Conservation (phyloP, 2,113 vertebrate genomes). For the Paradoxurus hermaphroditus region DNA sequence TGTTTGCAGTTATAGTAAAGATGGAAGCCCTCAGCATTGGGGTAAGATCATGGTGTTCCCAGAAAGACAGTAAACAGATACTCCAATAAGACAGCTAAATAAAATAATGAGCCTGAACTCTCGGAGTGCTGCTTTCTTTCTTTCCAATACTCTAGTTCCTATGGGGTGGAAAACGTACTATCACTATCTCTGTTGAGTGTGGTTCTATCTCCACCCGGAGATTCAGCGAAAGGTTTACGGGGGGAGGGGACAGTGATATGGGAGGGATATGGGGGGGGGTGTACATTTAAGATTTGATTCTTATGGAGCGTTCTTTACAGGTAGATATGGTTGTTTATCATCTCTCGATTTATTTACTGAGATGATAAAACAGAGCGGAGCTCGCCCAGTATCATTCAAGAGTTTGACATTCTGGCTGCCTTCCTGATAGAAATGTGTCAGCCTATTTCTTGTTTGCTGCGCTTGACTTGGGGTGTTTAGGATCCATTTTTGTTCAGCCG, state of each 20-base stretch:
- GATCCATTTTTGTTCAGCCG: conserved; percentile 68
- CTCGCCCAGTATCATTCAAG: conserved; percentile 48
- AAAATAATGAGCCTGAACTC: background rate
- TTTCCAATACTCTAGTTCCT: background rate
- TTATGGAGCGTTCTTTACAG: conserved; percentile 36
- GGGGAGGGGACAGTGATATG: background rate
- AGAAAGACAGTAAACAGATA: conserved; percentile 26
- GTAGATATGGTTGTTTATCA: conserved; percentile 47
- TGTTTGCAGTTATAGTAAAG: background rate
- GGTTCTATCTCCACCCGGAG: background rate
- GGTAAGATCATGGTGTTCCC: background rate
- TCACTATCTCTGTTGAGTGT: background rate
- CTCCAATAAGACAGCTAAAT: background rate
- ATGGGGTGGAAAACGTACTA: background rate
- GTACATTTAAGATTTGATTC: conserved; percentile 38
- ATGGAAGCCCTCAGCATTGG: background rate
- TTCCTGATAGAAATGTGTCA: conserved; percentile 60
- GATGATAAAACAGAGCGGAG: conserved; percentile 55
- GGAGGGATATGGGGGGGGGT: background rate
- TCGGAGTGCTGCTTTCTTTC: background rate
- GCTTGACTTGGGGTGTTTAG: conserved; percentile 60
- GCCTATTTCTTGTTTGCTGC: conserved; percentile 43
- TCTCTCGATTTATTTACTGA: conserved; percentile 57
- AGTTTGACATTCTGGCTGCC: conserved; percentile 57
- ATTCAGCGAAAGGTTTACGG: background rate